phyloP scores from a whole-genome alignment of 2,888 invertebrate genomes.

The Ptychoptera albimana region DNA sequence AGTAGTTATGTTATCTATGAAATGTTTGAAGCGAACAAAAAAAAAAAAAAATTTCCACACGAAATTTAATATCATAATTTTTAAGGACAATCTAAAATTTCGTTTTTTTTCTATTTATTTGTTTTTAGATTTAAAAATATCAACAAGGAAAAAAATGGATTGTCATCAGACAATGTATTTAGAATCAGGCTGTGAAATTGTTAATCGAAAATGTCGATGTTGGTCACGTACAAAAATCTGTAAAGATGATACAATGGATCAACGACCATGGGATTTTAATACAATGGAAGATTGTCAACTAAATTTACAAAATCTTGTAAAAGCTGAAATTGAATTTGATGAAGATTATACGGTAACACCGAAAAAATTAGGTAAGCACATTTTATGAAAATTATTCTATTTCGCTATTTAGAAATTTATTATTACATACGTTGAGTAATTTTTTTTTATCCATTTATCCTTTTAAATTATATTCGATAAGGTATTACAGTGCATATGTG shows the following conservation, averaged over 20 bases:
- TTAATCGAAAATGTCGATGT: conserved; percentile 29
- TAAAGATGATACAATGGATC: conserved; percentile 16
- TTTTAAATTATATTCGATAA: too few relatives aligned
- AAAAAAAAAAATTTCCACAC: too few relatives aligned
- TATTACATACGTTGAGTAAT: too few relatives aligned
- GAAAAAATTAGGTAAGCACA: conserved; percentile 19
- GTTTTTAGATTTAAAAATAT: too few relatives aligned
- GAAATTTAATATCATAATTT: too few relatives aligned
- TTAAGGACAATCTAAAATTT: too few relatives aligned
- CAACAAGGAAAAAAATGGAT: neutral
- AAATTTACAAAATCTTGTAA: conserved; percentile 29
- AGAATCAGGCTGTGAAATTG: conserved; percentile 30
- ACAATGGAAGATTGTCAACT: conserved; percentile 26
- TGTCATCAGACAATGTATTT: conserved; percentile 22
- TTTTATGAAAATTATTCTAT: neutral
- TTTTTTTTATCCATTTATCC: too few relatives aligned
- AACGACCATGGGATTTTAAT: conserved; percentile 1
- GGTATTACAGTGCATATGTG: too few relatives aligned
- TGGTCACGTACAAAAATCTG: conserved; percentile 28
- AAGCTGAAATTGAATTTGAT: conserved; percentile 31
- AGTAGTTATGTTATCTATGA: too few relatives aligned
- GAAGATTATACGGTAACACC: conserved; percentile 31
- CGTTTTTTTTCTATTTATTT: too few relatives aligned
- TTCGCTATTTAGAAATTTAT: too few relatives aligned
- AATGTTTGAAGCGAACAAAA: too few relatives aligned